Conservation (phyloP, 2,888 invertebrate species). For the Drosophila aldrichi region DNA sequence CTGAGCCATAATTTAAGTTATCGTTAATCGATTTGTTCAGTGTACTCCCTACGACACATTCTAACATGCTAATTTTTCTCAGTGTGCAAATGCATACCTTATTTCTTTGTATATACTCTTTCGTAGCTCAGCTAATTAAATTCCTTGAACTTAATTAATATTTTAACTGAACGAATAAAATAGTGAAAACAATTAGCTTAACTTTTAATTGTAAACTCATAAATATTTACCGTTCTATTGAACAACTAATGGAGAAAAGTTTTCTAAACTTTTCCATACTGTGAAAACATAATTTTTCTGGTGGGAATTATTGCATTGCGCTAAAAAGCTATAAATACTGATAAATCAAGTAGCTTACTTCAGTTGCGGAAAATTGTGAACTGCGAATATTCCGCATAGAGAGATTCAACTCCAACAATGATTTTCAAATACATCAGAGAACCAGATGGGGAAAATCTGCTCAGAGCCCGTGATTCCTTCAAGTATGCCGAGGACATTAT, state of each 20-base stretch:
- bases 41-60: not conserved
- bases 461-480: not conserved
- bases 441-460: slow-evolving; percentile 3
- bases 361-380: not conserved
- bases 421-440: slow-evolving; percentile 2
- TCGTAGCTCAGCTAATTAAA: not conserved
- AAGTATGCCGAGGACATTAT: slow-evolving; percentile 6
- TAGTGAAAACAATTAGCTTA: not conserved
- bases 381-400: not conserved
- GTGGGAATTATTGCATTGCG: not conserved
- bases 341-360: not conserved
- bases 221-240: not conserved
- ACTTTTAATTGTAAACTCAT: not conserved
- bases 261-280: not conserved
- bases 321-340: not conserved
- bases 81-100: not conserved
- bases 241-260: not conserved
- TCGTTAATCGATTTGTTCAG: not conserved
- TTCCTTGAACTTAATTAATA: not conserved
- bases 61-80: not conserved
- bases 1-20: no score
- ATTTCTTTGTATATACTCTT: not conserved
- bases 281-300: not conserved
- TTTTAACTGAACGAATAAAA: not conserved
- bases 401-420: not conserved